phyloP scores from a whole-genome alignment of 2,888 invertebrate genomes.

The Aphrophora alni region DNA sequence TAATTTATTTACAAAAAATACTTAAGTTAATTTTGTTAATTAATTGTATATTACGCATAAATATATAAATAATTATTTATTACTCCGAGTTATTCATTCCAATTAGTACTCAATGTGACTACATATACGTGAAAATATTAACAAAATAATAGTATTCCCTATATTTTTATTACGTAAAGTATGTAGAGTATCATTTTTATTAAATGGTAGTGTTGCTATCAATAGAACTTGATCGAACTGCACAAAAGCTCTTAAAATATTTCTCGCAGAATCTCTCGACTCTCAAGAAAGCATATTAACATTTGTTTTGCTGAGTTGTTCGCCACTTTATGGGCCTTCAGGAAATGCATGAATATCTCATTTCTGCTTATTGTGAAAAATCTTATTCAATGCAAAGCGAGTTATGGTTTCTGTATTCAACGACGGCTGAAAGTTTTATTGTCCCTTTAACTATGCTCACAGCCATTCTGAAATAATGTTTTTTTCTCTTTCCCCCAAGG shows the following conservation, averaged over 20 bases:
- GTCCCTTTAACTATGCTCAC: not conserved
- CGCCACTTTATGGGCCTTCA: not conserved
- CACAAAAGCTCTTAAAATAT: not conserved
- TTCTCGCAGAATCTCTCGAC: not conserved
- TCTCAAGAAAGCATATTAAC: not conserved
- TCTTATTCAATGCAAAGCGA: not conserved
- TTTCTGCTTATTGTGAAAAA: conserved; percentile 1
- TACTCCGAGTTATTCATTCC: too few relatives aligned
- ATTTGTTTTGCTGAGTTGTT: not conserved
- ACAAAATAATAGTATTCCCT: too few relatives aligned
- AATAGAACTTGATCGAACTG: not conserved
- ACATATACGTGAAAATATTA: too few relatives aligned
- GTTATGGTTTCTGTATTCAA: not conserved
- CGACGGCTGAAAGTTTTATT: not conserved
- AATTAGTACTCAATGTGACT: too few relatives aligned
- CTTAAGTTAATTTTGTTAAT: too few relatives aligned
- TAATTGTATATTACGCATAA: too few relatives aligned
- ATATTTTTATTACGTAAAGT: too few relatives aligned
- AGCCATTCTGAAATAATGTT: not conserved
- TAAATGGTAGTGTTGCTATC: too few relatives aligned
- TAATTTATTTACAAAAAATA: too few relatives aligned
- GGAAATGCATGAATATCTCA: not conserved
- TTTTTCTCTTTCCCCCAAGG: too few relatives aligned
- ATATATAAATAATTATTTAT: too few relatives aligned
- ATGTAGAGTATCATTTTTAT: too few relatives aligned